A percentile compares a stretch with the other conserved stretches of the same genome.
Conservation (phyloP, 2,888 invertebrate species). For the Clepsis dumicolana region DNA sequence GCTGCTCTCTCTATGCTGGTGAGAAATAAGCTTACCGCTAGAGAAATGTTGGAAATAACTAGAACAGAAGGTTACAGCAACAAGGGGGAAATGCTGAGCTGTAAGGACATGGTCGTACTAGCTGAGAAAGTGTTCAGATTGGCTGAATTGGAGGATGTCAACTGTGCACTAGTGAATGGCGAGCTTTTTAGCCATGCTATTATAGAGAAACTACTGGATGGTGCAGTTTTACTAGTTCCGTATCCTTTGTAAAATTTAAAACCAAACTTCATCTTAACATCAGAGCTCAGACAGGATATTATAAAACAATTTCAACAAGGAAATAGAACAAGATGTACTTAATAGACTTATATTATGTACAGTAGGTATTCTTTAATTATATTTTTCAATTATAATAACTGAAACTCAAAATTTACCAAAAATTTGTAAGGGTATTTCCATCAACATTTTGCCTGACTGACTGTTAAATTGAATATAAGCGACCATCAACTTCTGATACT, state of each 20-base stretch:
- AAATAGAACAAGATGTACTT: no score
- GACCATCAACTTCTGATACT: no score
- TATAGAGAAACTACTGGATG: slow-evolving; percentile 83
- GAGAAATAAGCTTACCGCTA: slow-evolving; percentile 84
- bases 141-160: slow-evolving; percentile 67
- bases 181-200: slow-evolving; percentile 80
- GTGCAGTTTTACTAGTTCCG: slow-evolving; percentile 87
- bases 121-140: slow-evolving; percentile 84
- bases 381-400: no score
- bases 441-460: no score
- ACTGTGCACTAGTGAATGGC: slow-evolving; percentile 70
- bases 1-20: slow-evolving; percentile 94
- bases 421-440: no score
- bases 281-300: no score
- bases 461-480: no score
- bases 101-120: slow-evolving; percentile 88
- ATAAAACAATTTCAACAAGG: no score
- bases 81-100: slow-evolving; percentile 96
- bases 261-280: no score
- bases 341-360: no score
- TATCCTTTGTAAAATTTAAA: slow-evolving; percentile 85
- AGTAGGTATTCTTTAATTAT: no score
- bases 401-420: no score
- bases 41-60: slow-evolving; percentile 87
- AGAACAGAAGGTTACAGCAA: slow-evolving; percentile 89